Evolutionary conservation across 2,797 vertebrate species (phyloP).

Genomic region (Oreortyx pictus): DNA sequence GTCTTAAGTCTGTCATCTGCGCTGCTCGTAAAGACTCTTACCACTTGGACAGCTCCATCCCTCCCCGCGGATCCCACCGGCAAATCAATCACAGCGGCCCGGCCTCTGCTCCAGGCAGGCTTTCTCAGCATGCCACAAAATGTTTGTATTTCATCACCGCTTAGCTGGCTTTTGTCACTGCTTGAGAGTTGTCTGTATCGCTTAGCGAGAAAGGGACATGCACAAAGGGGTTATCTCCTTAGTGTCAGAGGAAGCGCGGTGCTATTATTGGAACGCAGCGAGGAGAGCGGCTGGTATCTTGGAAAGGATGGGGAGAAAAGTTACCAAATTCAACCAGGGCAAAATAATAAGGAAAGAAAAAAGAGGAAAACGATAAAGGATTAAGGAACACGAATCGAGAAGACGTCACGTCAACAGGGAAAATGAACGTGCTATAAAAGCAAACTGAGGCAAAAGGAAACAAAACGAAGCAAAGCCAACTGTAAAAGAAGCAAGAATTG

Average conservation of each 20-base stretch:
- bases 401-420: neutral
- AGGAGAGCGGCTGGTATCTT: neutral
- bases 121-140: neutral
- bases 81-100: conserved; percentile 56
- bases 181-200: conserved; percentile 8
- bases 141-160: neutral
- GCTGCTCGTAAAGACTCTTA: conserved; percentile 46
- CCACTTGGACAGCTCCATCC: conserved; percentile 33
- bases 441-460: neutral
- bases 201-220: conserved; percentile 27
- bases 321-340: neutral
- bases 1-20: conserved; percentile 63
- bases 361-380: neutral
- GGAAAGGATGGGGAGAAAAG: neutral
- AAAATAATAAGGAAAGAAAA: neutral
- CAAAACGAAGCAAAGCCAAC: neutral
- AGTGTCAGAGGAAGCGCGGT: neutral
- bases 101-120: neutral
- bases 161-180: conserved; percentile 42
- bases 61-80: conserved; percentile 48
- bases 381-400: conserved; percentile 1
- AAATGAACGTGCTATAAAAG: conserved; percentile 2
- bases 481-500: neutral
- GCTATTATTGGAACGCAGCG: neutral
- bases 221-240: neutral